Base-by-base conservation (phyloP, 2,888 invertebrate genomes). In the Phyllotreta striolata region DNA sequence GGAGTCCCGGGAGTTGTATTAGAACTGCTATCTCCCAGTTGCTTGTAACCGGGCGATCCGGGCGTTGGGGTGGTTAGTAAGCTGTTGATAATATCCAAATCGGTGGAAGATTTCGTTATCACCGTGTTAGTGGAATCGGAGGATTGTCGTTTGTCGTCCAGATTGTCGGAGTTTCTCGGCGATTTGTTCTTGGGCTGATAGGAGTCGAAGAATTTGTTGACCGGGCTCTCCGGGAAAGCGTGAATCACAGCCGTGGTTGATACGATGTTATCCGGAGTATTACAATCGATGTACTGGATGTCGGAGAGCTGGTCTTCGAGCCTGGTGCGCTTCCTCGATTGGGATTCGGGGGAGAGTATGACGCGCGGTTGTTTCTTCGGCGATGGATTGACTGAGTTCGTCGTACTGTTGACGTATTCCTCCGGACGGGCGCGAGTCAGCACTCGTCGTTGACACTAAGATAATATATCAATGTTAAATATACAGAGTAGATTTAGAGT, bases 241-340 rank as follows among this genome's bases (percentile, higher is more conserved):
- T 81, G 82, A 10, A 82, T 74, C 37, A 80, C 71, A 35, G 80
- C 80, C 38, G 80, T 77, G 43, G 82, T 80, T 54, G 78, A 75
- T 54, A 78, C 74, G 13, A 78, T 70, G 78, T 88, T 89, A 71
- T 90, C 90, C 0, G 90, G 90, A 35, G 90, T 90, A 73, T 85
- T 87, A 73, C 92, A 91, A 81, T 93, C 93, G 70, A 93, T 93
- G 81, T 89, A 93, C 62, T 92, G 89, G 67, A 93, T 87, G 72
- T 91, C 89, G 0, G 90, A 88, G 5, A 93, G 83, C 74, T 92
- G 90, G 79, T 92, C 92, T 73, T 93, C 93, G 0, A 93, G 81
- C 55, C 91, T 86, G 5, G 88, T 87, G 0, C 91, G 86, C 67
- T 89, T 89, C 60, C 88, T 83, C 64, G 84, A 85, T 72, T 82